Percentiles rank a stretch among this genome's conserved stretches.
Evolutionary conservation across 2,888 invertebrate species (phyloP).

Genomic region (Phyllotreta striolata): DNA sequence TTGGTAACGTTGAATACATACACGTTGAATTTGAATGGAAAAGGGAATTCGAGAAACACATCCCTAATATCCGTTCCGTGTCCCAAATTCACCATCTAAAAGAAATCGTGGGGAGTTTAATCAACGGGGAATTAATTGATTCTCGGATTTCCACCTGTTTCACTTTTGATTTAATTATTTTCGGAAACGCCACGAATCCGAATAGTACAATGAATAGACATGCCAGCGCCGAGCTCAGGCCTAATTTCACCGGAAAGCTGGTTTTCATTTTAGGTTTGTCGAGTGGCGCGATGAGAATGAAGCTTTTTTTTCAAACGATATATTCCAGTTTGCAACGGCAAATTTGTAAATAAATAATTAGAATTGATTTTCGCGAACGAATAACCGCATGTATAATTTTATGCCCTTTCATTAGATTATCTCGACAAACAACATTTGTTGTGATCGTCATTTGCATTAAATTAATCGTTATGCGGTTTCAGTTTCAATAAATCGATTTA

Average conservation of each 20-base stretch:
- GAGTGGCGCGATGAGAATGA: no score
- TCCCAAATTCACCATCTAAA: slow-evolving; percentile 77
- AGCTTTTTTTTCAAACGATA: no score
- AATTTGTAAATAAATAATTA: no score
- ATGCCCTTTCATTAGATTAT: no score
- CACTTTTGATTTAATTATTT: slow-evolving; percentile 6
- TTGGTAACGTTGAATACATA: slow-evolving; percentile 87
- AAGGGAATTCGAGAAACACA: slow-evolving; percentile 81
- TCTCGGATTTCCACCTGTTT: neutral
- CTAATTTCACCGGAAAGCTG: neutral
- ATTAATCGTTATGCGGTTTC: no score
- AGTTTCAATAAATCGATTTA: no score
- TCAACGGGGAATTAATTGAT: no score
- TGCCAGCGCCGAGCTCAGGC: neutral
- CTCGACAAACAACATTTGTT: no score
- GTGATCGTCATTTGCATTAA: no score
- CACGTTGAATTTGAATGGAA: slow-evolving; percentile 78
- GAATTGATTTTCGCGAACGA: no score
- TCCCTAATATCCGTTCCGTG: slow-evolving; percentile 77
- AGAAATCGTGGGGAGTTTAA: slow-evolving; percentile 36
- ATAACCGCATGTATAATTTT: no score
- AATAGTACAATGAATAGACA: neutral
- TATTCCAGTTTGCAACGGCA: no score
- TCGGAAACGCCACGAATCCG: slow-evolving; percentile 3
- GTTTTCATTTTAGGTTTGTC: neutral